Evolutionary conservation across 2,797 vertebrate species (phyloP).

Genomic region (Crax fasciolata): DNA sequence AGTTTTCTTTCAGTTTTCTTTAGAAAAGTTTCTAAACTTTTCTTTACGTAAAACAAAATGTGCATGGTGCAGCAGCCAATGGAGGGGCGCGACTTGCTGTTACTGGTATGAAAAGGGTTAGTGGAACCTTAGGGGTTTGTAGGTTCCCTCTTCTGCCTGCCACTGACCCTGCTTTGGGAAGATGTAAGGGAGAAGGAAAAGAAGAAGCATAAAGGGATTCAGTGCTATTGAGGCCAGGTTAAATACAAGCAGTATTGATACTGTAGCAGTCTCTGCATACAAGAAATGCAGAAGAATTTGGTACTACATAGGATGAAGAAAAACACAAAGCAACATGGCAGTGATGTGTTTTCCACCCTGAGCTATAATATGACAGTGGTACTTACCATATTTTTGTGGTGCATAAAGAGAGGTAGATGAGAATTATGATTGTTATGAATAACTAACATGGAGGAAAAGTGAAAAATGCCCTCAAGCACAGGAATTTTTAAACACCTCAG

Average conservation of each 20-base stretch:
- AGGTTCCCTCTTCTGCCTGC: not conserved
- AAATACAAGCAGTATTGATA: not conserved
- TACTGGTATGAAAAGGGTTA: not conserved
- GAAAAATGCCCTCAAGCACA: not conserved
- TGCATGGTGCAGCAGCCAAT: not conserved
- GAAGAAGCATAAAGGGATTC: not conserved
- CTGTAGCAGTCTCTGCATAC: not conserved
- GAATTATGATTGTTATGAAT: not conserved
- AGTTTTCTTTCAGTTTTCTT: too few relatives aligned
- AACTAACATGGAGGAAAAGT: not conserved
- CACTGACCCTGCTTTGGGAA: not conserved
- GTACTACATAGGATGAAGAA: not conserved
- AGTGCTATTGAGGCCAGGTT: too few relatives aligned
- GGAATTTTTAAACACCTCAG: not conserved
- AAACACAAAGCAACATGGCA: not conserved
- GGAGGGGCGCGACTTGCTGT: not conserved
- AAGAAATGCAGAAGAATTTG: not conserved
- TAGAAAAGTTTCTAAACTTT: too few relatives aligned
- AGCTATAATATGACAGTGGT: not conserved
- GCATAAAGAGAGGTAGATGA: not conserved
- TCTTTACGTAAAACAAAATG: not conserved
- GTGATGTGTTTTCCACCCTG: not conserved
- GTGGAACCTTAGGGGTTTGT: not conserved
- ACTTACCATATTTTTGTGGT: constrained; percentile 18
- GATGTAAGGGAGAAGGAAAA: not conserved